These are phyloP conservation scores for Entomobrya proxima DNA, from an alignment of 2,888 invertebrate species.

Conservation along the genomic window DNA sequence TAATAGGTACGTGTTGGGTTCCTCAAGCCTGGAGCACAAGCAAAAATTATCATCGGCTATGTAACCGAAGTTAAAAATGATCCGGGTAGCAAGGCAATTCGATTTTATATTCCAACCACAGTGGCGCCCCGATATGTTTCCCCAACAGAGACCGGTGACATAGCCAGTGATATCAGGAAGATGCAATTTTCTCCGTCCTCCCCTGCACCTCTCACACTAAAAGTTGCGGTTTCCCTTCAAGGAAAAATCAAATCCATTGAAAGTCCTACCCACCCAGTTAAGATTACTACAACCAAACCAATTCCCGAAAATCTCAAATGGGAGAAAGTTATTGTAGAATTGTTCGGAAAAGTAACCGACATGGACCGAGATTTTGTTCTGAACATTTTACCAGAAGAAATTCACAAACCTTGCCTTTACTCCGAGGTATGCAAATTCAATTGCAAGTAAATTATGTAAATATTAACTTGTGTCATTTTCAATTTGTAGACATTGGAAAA, in stretches of 20 bases:
- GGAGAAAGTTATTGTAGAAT: conserved; percentile 67
- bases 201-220: conserved; percentile 71
- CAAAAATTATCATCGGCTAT: conserved; percentile 73
- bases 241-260: conserved; percentile 71
- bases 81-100: conserved; percentile 66
- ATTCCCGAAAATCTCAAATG: conserved; percentile 67
- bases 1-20: conserved; percentile 73
- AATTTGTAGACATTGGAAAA: conserved; percentile 59
- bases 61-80: conserved; percentile 75
- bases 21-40: conserved; percentile 73
- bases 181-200: conserved; percentile 70
- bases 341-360: conserved; percentile 62
- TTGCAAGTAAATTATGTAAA: not conserved
- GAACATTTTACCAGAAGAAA: conserved; percentile 77
- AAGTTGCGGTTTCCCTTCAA: conserved; percentile 71
- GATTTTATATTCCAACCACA: conserved; percentile 75
- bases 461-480: not conserved
- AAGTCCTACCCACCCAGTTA: conserved; percentile 71
- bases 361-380: conserved; percentile 77
- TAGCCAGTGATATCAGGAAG: conserved; percentile 67
- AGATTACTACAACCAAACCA: conserved; percentile 40
- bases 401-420: conserved; percentile 78
- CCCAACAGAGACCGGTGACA: conserved; percentile 60
- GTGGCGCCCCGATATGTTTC: conserved; percentile 75
- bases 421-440: no score